Percentiles rank a stretch among this genome's conserved stretches.
Evolutionary conservation across 2,113 vertebrate genomes (phyloP).

Genomic region (Oncorhynchus mykiss): DNA sequence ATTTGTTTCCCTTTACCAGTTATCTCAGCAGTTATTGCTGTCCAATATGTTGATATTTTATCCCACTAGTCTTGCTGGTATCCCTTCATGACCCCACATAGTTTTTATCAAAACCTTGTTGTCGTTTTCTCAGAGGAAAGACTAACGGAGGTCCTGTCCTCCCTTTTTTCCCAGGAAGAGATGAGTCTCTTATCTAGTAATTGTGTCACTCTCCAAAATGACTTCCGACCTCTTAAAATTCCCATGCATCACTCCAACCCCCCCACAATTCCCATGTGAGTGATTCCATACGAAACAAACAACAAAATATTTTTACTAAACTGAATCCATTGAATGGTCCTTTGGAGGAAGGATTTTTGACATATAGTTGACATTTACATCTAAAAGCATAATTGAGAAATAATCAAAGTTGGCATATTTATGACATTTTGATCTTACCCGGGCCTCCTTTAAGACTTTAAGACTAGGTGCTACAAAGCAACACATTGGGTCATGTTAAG

Average conservation of each 20-base stretch:
- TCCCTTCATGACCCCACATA: slow-evolving; percentile 27
- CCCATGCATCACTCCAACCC: slow-evolving; percentile 39
- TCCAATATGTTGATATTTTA: slow-evolving; percentile 12
- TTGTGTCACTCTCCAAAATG: slow-evolving; percentile 46
- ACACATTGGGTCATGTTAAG: no score
- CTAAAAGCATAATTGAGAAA: no score
- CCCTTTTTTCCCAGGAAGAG: slow-evolving; percentile 47
- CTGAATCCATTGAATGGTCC: no score
- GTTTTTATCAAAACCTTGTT: slow-evolving; percentile 52
- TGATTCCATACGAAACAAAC: neutral
- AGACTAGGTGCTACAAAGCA: no score
- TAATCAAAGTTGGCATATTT: no score
- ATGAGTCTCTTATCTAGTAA: slow-evolving; percentile 58
- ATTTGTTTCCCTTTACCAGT: neutral
- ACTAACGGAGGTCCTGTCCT: slow-evolving; percentile 32
- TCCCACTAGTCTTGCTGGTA: slow-evolving; percentile 32
- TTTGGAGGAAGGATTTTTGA: no score
- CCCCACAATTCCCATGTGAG: slow-evolving; percentile 12
- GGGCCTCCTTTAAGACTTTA: no score
- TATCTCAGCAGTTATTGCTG: neutral
- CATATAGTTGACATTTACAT: no score
- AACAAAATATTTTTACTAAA: no score
- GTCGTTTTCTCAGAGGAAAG: slow-evolving; percentile 51
- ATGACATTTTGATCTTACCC: no score
- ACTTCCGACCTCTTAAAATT: slow-evolving; percentile 47